These are phyloP conservation scores for Megaceryle torquata DNA, from an alignment of 2,113 vertebrate genomes.

Conservation along the genomic window DNA sequence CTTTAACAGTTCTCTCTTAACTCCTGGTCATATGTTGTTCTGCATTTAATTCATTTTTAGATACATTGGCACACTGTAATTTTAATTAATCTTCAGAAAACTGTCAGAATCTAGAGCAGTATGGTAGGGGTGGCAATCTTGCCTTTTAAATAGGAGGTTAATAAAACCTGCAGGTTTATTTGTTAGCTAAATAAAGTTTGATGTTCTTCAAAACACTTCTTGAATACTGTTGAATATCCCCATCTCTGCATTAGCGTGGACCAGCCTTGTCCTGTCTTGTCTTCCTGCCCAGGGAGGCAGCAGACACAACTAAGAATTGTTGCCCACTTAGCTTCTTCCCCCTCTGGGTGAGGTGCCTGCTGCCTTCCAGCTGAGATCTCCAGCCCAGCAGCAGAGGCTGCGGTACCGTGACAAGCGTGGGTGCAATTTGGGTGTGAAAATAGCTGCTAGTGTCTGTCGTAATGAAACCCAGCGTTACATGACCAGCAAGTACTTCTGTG, in stretches of 20 bases:
- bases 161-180: not conserved
- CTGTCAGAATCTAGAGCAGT: not conserved
- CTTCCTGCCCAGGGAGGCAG: not conserved
- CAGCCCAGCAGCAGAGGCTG: not conserved
- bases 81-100: not conserved
- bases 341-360: not conserved
- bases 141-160: not conserved
- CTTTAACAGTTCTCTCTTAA: not conserved
- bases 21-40: not conserved
- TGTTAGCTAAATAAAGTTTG: not conserved
- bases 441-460: not conserved
- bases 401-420: not conserved
- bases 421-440: not conserved
- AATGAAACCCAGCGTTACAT: fast-evolving
- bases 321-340: not conserved
- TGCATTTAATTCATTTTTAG: not conserved
- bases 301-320: not conserved
- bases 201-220: not conserved
- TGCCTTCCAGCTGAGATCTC: not conserved
- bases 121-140: not conserved
- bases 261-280: not conserved
- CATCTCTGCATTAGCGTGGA: not conserved
- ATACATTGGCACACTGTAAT: not conserved
- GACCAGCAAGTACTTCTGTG: not conserved
- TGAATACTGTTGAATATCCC: not conserved